Base-by-base conservation (phyloP, 2,797 vertebrate species). In the Acipenser oxyrinchus region DNA sequence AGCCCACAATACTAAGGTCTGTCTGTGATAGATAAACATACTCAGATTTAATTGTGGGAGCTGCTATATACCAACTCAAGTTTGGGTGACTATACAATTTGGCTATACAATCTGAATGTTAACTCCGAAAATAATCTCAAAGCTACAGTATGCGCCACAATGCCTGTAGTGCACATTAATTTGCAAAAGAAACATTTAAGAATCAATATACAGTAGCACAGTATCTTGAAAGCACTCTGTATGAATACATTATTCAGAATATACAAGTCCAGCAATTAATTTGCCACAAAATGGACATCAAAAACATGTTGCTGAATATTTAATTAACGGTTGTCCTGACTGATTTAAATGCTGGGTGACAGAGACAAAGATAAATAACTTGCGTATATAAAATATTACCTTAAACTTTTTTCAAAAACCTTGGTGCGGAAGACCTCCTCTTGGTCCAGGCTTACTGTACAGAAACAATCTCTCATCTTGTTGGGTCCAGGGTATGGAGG, bases 361-460 rank as follows among this genome's bases (percentile, higher is more conserved):
- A 37, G 23, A 37, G 23, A 37, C 23, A 37, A 37, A 37, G 23
- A 2, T 37, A 37, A 37, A 37, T 37, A 37, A 37, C 23, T 37
- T 37, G 23, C 3, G 23, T 37, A 37, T 37, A 37, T 37, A 3
- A 4, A 10, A 58, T n/a, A 13, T 78, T 86, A 99, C 96, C 94
- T 95, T 87, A 91, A 86, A 66, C 93, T 95, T 79, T 96, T 98
- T 75, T 99, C 96, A 75, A 92, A 93, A 77, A 95, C 91, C 74
- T 95, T 95, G 23, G 96, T 99, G 79, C 96, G 93, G 77, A 94
- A 98, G 76, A 99, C 94, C 83, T 98, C 94, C 82, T 99, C 96
- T 77, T 99, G 96, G 82, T 99, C 96, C 87, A 99, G 87, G 79
- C 93, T 97, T 85, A 99, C 93, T 74, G 95, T 98, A 83, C 94